Conservation (phyloP, 2,113 vertebrate genomes). For the Phrynosoma platyrhinos region DNA sequence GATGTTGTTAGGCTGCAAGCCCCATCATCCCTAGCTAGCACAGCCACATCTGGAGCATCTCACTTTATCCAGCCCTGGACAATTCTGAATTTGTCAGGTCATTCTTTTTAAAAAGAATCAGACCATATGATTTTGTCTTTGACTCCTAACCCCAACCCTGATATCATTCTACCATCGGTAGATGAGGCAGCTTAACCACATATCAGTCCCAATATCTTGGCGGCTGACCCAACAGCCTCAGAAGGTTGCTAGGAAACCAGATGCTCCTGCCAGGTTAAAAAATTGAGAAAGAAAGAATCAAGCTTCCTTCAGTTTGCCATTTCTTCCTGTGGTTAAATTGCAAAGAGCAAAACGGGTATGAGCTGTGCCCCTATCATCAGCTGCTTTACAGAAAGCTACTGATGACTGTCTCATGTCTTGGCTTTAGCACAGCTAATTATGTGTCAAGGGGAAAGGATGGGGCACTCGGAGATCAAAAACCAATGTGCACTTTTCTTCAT, state of each 20-base stretch:
- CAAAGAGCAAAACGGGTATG: fast-evolving
- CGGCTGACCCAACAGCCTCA: conserved; percentile 22
- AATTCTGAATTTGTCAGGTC: neutral
- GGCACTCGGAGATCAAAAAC: conserved; percentile 57
- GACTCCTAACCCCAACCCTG: neutral
- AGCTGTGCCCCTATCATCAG: neutral
- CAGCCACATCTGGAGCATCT: neutral
- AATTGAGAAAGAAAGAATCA: neutral
- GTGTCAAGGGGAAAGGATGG: conserved; percentile 13
- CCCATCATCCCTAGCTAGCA: no score
- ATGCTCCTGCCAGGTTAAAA: conserved; percentile 20
- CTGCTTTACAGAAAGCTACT: fast-evolving
- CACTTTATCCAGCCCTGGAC: neutral
- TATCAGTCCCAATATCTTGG: conserved; percentile 28
- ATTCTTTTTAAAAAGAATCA: neutral
- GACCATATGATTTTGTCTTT: neutral
- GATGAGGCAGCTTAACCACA: neutral
- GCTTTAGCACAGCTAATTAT: conserved; percentile 52
- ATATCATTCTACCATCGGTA: neutral
- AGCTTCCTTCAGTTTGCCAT: conserved; percentile 21
- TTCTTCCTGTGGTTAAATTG: conserved; percentile 3
- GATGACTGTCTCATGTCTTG: neutral
- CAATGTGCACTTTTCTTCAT: conserved; percentile 56
- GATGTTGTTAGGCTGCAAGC: no score
- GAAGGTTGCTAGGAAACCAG: conserved; percentile 32